Base-by-base conservation (phyloP, 2,113 vertebrate genomes). In the Dendrocopos noguchii region DNA sequence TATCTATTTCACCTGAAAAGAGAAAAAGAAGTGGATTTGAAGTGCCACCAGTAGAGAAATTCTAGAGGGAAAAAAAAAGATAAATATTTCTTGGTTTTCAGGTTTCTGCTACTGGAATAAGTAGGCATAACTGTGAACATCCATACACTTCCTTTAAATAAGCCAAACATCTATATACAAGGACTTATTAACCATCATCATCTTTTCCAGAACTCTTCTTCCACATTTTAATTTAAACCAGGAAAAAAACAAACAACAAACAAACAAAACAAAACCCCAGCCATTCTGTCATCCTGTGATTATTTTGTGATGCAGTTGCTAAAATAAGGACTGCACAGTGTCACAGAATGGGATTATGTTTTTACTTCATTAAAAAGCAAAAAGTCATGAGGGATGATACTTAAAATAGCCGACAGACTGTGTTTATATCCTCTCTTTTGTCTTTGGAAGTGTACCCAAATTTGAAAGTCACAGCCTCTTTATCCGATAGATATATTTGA, bases 91-190 rank as follows among this genome's bases (percentile, higher is more conserved):
- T 24, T 24, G 53, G 16, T 16, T 91, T 65, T 82, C 19, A 39
- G 15, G 31, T 53, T 56, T 34, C 8, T 52, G 19, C 33, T 75
- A 36, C 53, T 42, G 19, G 21, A 72, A 72, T 50, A 53, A 34
- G 5, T 2, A 10, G 4, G 3, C 10, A 11, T 15, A 19, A 10
- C 55, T 50, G 66, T 1, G 2, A 71, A 33, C 5, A 29, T 34
- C 27, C 5, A 5, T 55, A 16, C 2, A 5, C 4, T 33, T 65
- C 29, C 1, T 84, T 82, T 19, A 52, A 78, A 28, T 71, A 72
- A 84, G 10, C 4, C 6, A 12, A 60, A 21, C 5, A 17, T 4
- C 11, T 61, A 2, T 53, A 28, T 31, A 12, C 22, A 52, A 9
- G 55, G 50, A 28, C 13, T 53, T 68, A n/a, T n/a, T 61, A 66